Conservation (phyloP, 2,113 vertebrate genomes). For the Ranitomeya imitator region DNA sequence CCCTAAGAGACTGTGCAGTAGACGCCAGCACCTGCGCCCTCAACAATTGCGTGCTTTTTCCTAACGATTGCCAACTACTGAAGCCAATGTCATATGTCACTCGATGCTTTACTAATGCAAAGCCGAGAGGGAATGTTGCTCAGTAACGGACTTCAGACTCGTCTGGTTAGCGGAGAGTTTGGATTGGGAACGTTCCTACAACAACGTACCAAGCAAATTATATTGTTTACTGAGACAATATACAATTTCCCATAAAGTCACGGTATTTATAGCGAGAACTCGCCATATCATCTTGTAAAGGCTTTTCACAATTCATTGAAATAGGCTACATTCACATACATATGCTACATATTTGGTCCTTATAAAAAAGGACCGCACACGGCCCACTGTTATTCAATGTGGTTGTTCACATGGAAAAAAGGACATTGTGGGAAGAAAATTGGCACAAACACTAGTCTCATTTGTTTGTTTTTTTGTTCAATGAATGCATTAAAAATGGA, state of each 20-base stretch:
- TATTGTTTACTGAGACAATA: constrained; percentile 15
- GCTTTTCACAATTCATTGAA: background rate
- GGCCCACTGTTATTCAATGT: no score
- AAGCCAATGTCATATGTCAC: background rate
- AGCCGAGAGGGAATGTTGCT: background rate
- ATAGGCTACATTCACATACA: background rate
- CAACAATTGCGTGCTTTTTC: background rate
- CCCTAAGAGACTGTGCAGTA: background rate
- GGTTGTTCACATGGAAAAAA: no score
- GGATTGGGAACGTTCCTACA: background rate
- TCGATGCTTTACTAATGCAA: background rate
- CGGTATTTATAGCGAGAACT: background rate
- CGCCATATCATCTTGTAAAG: background rate
- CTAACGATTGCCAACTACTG: background rate
- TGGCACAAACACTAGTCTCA: no score
- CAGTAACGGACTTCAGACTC: background rate
- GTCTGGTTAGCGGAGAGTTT: background rate
- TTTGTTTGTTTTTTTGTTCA: no score
- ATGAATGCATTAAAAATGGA: no score
- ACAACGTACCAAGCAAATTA: background rate
- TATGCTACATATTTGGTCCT: no score
- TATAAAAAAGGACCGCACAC: no score
- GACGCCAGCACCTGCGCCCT: background rate
- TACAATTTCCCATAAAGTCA: constrained; percentile 11
- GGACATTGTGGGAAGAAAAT: no score